Percentiles rank a stretch among this genome's conserved stretches.
These are phyloP conservation scores for Carabus problematicus DNA, from an alignment of 2,888 invertebrate genomes.

Conservation along the genomic window DNA sequence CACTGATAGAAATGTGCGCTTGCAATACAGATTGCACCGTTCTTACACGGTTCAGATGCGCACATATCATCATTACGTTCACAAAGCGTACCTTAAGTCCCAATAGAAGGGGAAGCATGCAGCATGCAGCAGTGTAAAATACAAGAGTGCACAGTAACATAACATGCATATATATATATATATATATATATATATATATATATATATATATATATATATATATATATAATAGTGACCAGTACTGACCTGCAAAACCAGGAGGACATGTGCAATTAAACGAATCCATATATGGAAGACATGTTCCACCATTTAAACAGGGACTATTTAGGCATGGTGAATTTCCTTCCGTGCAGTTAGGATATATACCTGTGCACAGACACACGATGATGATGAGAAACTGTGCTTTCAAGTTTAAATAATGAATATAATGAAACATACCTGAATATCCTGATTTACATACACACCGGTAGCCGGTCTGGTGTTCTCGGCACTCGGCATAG, in stretches of 20 bases:
- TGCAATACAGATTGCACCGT: constrained; percentile 62
- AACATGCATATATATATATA: neutral
- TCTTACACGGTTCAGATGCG: constrained; percentile 60
- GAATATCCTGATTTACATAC: constrained; percentile 71
- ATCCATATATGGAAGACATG: constrained; percentile 66
- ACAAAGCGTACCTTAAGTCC: constrained; percentile 40
- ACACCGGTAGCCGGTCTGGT: constrained; percentile 63
- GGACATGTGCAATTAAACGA: constrained; percentile 75
- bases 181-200: neutral
- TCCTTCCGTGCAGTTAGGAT: constrained; percentile 61
- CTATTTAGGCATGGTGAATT: constrained; percentile 68
- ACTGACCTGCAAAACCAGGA: constrained; percentile 73
- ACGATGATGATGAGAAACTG: too few species aligned
- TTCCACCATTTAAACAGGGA: constrained; percentile 78
- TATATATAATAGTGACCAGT: too few species aligned
- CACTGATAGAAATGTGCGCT: constrained; percentile 52
- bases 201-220: too few species aligned
- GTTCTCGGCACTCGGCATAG: constrained; percentile 71
- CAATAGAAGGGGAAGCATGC: constrained; percentile 48
- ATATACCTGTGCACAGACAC: constrained; percentile 43
- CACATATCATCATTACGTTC: constrained; percentile 52
- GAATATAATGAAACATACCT: constrained; percentile 56
- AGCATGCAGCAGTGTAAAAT: constrained; percentile 47
- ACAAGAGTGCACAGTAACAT: constrained; percentile 22
- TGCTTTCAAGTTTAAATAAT: too few species aligned